Evolutionary conservation across 2,113 vertebrate species (phyloP), one percentile per base, ranked within the genome.

Genomic region (Ibidorhyncha struthersii): DNA sequence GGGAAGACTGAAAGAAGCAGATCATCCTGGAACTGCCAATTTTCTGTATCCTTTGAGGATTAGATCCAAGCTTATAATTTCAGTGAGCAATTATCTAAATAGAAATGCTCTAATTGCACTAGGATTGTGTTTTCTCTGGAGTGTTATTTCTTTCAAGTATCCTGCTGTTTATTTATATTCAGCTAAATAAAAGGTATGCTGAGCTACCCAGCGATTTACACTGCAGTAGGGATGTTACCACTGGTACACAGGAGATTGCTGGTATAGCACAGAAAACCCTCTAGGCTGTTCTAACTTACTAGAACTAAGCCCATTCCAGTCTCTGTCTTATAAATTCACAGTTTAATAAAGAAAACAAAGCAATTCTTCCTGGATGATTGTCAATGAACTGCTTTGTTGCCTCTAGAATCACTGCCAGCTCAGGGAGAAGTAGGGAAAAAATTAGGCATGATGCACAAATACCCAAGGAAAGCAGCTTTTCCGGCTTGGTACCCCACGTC

Each of bases 81-180:
- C 98, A 96, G 89, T 76, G 56, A 91, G 96, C 95, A 98, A 98
- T 98, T 97, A 97, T 96, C 97, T 96, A 95, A 96, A 96, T 93
- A 96, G 95, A 96, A 97, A 97, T 97, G 93, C 95, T 97, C 94
- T 98, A 98, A 98, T 98, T 98, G 97, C 95, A 90, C 95, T 40
- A 94, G 93, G 96, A 96, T 96, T 97, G 95, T 96, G 88, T 97
- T 96, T 94, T 96, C 97, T 97, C 97, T 93, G 52, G 98, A 96
- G 96, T 91, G 94, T 95, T 93, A 93, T 94, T 97, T 96, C 93
- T 96, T 97, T 96, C 91, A 97, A 89, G 83, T 74, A 87, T 94
- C 95, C 94, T 95, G 92, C 94, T 98, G 97, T 97, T 98, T 98
- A 96, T 96, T 97, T 97, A 96, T 95, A 97, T 89, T 76, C 85